Percentiles rank a stretch among this genome's conserved stretches.
phyloP scores from a whole-genome alignment of 2,113 vertebrate genomes.

The Dipodomys merriami region DNA sequence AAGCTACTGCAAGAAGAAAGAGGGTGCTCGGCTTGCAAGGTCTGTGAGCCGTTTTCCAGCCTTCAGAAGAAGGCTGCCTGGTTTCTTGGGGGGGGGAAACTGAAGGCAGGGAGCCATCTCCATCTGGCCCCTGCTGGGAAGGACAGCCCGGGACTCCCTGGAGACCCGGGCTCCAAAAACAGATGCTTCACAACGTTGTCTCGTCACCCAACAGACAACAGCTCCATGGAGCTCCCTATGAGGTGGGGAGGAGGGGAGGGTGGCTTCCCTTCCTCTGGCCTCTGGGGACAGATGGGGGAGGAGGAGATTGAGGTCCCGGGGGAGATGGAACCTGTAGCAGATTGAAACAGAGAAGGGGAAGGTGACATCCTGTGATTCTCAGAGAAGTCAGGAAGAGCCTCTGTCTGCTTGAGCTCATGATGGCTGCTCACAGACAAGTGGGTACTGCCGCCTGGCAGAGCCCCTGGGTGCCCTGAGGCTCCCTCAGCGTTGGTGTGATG shows the following conservation, averaged over 20 bases:
- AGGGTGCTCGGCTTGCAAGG: neutral
- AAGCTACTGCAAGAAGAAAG: neutral
- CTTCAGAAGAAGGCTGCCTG: neutral
- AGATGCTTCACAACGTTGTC: conserved; percentile 19
- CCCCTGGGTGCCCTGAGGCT: neutral
- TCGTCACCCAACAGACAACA: neutral
- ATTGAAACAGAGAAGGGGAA: neutral
- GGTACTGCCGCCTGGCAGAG: neutral
- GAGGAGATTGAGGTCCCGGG: neutral
- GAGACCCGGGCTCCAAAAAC: conserved; percentile 13
- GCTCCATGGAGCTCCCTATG: neutral
- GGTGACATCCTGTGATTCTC: neutral
- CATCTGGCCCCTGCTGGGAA: conserved; percentile 21
- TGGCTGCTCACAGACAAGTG: neutral
- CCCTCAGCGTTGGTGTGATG: neutral
- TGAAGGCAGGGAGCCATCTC: neutral
- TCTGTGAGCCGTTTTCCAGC: neutral
- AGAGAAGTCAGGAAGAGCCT: neutral
- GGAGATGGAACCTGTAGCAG: neutral
- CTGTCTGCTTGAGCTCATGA: neutral
- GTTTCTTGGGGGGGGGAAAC: neutral
- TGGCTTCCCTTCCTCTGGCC: neutral
- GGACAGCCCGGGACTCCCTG: conserved; percentile 8
- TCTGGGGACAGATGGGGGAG: neutral
- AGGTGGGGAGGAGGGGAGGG: neutral